Conservation (phyloP, 2,888 invertebrate genomes). For the Troglohyphantes excavatus region DNA sequence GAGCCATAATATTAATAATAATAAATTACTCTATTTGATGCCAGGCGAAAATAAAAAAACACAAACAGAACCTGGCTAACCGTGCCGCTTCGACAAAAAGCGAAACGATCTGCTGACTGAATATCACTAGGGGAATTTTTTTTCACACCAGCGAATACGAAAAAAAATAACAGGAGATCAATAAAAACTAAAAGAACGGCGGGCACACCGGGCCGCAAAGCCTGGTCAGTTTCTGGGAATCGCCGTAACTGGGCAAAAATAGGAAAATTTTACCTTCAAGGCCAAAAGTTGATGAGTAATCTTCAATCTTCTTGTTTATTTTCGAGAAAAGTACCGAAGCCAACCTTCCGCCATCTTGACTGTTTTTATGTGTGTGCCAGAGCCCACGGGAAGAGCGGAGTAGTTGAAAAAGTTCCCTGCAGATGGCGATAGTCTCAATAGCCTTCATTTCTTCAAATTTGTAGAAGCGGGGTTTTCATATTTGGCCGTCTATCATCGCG, state of each 20-base stretch:
- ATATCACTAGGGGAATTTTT: conserved; percentile 42
- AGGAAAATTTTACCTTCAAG: conserved; percentile 68
- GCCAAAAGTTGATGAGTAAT: conserved; percentile 65
- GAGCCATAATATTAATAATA: conserved; percentile 27
- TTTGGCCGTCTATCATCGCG: conserved; percentile 74
- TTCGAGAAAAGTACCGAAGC: conserved; percentile 77
- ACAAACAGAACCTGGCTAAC: neutral
- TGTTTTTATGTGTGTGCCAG: conserved; percentile 74
- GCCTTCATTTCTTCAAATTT: conserved; percentile 50
- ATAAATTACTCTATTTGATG: conserved; percentile 59
- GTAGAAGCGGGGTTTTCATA: conserved; percentile 72
- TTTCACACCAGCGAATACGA: conserved; percentile 48
- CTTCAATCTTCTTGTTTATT: conserved; percentile 76
- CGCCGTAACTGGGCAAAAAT: conserved; percentile 36
- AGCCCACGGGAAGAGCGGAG: conserved; percentile 46
- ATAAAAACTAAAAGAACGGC: conserved; percentile 34
- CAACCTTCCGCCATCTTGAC: conserved; percentile 78
- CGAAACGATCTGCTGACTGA: conserved; percentile 44
- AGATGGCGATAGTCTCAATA: conserved; percentile 78
- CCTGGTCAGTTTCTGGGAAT: neutral
- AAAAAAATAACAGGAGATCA: conserved; percentile 51
- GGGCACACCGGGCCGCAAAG: conserved; percentile 20
- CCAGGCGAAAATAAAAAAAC: conserved; percentile 45
- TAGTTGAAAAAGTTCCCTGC: conserved; percentile 73
- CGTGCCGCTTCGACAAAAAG: neutral